Conservation (phyloP, 2,888 invertebrate species). For the Phyto melanocephala region DNA sequence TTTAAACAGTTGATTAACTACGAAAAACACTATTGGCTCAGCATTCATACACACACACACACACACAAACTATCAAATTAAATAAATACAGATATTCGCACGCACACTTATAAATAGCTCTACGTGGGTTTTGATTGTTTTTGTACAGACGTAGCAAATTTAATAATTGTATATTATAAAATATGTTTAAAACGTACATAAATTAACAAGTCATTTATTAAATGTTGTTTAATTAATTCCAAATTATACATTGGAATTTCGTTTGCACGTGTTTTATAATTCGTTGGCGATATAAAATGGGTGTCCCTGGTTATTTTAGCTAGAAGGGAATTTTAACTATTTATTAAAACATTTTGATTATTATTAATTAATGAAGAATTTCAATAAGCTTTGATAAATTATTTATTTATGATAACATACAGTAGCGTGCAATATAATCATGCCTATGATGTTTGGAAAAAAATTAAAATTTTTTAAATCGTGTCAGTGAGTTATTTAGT, state of each 20-base stretch:
- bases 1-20: constrained; percentile 43
- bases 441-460: no score
- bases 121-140: neutral
- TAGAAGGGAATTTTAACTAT: no score
- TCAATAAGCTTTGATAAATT: no score
- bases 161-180: neutral
- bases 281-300: neutral
- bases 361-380: no score
- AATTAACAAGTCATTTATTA: constrained; percentile 24
- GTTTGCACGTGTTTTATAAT: neutral
- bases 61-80: neutral
- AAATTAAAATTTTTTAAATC: no score
- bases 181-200: constrained; percentile 2
- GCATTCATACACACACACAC: neutral
- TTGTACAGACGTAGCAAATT: neutral
- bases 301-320: neutral
- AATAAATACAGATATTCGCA: neutral
- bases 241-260: constrained; percentile 16
- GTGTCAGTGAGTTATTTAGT: no score
- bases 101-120: neutral
- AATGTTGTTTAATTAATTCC: constrained; percentile 2
- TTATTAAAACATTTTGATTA: no score
- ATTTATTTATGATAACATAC: no score
- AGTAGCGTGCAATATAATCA: no score
- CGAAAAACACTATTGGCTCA: constrained; percentile 1